phyloP scores from a whole-genome alignment of 23 tunicate species.

The Ascidia mentula region DNA sequence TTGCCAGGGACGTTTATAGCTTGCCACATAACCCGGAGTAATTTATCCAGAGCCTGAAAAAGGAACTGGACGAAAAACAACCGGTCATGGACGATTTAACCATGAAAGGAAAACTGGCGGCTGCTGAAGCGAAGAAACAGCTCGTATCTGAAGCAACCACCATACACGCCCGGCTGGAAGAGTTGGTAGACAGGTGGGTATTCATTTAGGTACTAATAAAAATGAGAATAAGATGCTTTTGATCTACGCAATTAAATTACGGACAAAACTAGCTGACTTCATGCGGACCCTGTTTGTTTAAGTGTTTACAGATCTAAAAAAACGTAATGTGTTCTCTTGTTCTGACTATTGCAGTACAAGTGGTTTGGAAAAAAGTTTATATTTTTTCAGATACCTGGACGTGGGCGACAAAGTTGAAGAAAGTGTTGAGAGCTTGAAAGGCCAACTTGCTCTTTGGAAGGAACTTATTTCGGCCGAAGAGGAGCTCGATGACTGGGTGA shows the following conservation, averaged over 20 bases:
- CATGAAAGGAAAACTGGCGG: constrained; percentile 57
- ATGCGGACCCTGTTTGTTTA: too few relatives aligned
- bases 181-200: constrained; percentile 74
- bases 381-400: constrained; percentile 73
- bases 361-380: too few relatives aligned
- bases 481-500: constrained; percentile 88
- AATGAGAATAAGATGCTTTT: too few relatives aligned
- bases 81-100: constrained; percentile 78
- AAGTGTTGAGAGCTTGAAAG: constrained; percentile 53
- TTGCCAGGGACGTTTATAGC: too few relatives aligned
- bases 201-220: too few relatives aligned
- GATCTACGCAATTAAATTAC: too few relatives aligned
- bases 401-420: constrained; percentile 86
- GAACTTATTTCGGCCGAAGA: constrained; percentile 81
- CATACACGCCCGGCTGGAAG: constrained; percentile 42
- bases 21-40: too few relatives aligned
- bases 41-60: constrained; percentile 50
- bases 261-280: too few relatives aligned
- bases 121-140: constrained; percentile 67
- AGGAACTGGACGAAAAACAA: constrained; percentile 82
- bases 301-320: too few relatives aligned
- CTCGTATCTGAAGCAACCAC: constrained; percentile 52
- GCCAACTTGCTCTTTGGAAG: constrained; percentile 68
- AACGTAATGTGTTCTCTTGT: too few relatives aligned
- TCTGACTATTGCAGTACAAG: too few relatives aligned